Evolutionary conservation across 2,113 vertebrate species (phyloP).

Genomic region (Epinephelus fuscoguttatus): DNA sequence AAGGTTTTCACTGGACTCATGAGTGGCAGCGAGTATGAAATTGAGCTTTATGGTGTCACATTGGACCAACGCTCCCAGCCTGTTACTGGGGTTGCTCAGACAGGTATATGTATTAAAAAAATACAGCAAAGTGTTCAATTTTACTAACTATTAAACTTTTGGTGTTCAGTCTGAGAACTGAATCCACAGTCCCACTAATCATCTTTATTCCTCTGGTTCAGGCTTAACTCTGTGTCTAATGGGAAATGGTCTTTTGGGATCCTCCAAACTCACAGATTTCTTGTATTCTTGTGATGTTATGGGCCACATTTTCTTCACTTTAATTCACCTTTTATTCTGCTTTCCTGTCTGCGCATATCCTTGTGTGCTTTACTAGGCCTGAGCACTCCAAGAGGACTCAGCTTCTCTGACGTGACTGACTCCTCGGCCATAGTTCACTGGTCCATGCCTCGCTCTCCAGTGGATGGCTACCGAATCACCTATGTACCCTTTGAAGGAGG

Average conservation of each 20-base stretch:
- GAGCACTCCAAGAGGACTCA: conserved; percentile 88
- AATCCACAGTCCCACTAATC: conserved; percentile 30
- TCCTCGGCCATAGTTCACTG: conserved; percentile 90
- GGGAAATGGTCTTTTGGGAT: conserved; percentile 21
- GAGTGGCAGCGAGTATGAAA: conserved; percentile 93
- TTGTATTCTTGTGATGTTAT: neutral
- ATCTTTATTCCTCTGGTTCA: conserved; percentile 35
- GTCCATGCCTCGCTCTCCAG: conserved; percentile 82
- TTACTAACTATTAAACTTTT: conserved; percentile 27
- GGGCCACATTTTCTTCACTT: neutral
- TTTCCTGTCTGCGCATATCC: conserved; percentile 20
- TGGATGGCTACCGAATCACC: conserved; percentile 90
- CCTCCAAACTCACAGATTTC: neutral
- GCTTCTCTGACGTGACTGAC: conserved; percentile 92
- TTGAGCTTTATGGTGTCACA: conserved; percentile 92
- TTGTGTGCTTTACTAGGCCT: conserved; percentile 81
- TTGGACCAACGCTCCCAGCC: conserved; percentile 91
- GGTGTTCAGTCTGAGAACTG: conserved; percentile 6
- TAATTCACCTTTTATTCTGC: neutral
- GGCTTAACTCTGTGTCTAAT: conserved; percentile 22
- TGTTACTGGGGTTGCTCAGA: conserved; percentile 88
- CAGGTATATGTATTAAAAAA: conserved; percentile 87
- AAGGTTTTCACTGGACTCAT: conserved; percentile 89
- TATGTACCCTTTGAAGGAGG: conserved; percentile 90
- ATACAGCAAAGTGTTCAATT: neutral